Conservation (phyloP, 2,797 vertebrate species). For the Acanthopagrus latus region DNA sequence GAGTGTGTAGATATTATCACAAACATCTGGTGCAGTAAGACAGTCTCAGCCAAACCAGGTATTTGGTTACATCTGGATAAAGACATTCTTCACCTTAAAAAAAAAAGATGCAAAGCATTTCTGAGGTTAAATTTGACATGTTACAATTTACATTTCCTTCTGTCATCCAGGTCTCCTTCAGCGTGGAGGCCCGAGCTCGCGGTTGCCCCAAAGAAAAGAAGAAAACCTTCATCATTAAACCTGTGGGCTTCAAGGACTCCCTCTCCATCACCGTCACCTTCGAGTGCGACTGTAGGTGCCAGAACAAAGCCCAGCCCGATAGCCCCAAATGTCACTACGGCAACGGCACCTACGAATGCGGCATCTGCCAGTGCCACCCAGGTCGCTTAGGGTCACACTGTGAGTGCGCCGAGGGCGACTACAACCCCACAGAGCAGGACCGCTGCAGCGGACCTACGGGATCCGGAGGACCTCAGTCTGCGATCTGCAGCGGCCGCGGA, state of each 20-base stretch:
- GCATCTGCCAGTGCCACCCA: constrained; percentile 91
- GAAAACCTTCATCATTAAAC: constrained; percentile 96
- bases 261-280: constrained; percentile 90
- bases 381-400: constrained; percentile 93
- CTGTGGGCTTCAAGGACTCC: constrained; percentile 95
- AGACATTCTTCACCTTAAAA: too few relatives aligned
- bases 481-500: constrained; percentile 91
- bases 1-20: background rate
- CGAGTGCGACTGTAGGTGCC: constrained; percentile 91
- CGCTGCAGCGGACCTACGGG: constrained; percentile 87
- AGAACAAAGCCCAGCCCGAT: constrained; percentile 80
- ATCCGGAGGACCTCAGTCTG: constrained; percentile 72
- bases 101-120: too few relatives aligned
- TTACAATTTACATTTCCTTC: background rate
- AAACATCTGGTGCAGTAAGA: background rate
- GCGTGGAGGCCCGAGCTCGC: constrained; percentile 92
- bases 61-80: background rate
- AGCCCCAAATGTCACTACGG: constrained; percentile 90
- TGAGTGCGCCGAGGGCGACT: constrained; percentile 95
- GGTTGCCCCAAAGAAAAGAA: constrained; percentile 90
- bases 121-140: background rate
- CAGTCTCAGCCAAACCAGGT: background rate
- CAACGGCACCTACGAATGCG: constrained; percentile 94
- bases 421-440: constrained; percentile 89
- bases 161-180: constrained; percentile 93